Evolutionary conservation across 2,113 vertebrate genomes (phyloP).

Genomic region (Campylomormyrus numenius): DNA sequence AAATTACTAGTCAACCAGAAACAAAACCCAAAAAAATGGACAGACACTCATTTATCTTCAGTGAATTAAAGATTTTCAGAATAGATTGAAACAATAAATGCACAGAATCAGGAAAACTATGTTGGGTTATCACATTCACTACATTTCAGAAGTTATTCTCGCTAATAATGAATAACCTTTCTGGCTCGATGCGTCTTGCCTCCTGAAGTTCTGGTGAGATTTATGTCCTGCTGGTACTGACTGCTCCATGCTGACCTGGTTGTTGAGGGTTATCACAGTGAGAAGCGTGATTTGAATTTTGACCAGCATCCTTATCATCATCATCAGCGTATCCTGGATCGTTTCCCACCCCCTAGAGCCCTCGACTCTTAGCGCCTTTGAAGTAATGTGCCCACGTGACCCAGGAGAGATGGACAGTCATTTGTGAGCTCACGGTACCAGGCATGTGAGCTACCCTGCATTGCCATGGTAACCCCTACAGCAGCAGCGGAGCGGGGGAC

Average conservation of each 20-base stretch:
- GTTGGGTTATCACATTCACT: background rate
- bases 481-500: background rate
- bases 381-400: background rate
- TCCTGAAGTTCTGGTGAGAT: background rate
- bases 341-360: background rate
- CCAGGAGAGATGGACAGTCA: background rate
- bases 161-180: background rate
- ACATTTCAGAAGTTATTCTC: background rate
- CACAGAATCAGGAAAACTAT: background rate
- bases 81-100: background rate
- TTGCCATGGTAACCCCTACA: background rate
- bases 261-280: background rate
- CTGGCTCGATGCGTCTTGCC: background rate
- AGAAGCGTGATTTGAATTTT: background rate
- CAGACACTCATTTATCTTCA: background rate
- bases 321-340: background rate
- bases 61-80: background rate
- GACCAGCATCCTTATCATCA: background rate
- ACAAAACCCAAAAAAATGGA: background rate
- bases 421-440: background rate
- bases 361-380: background rate
- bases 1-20: background rate
- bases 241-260: background rate
- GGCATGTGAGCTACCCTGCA: background rate
- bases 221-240: background rate